A percentile compares a stretch with the other conserved stretches of the same genome.
Conservation (phyloP, 1,140 invertebrate species). For the Cataglyphis hispanica region DNA sequence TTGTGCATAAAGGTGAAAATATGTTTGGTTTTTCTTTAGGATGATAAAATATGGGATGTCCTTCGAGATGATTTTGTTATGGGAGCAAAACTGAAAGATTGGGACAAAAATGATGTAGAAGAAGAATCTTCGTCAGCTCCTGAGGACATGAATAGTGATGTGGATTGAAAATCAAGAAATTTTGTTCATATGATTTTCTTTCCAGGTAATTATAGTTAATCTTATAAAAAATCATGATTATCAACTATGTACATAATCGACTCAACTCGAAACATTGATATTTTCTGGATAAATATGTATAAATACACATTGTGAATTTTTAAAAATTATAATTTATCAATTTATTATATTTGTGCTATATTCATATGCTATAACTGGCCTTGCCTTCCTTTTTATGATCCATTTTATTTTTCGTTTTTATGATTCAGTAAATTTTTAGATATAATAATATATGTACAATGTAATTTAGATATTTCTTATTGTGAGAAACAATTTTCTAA, state of each 20-base stretch:
- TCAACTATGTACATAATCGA: background rate
- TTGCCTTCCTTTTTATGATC: background rate
- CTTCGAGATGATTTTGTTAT: constrained; percentile 95
- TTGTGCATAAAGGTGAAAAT: constrained; percentile 50
- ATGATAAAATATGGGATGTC: constrained; percentile 87
- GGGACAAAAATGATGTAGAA: constrained; percentile 91
- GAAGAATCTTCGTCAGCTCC: constrained; percentile 79
- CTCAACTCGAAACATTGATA: constrained; percentile 10
- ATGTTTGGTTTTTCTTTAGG: constrained; percentile 71
- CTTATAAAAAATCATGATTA: constrained; percentile 28
- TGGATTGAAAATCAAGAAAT: constrained; percentile 42
- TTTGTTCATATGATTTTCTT: constrained; percentile 20
- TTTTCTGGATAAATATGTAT: constrained; percentile 22
- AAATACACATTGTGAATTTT: constrained; percentile 37
- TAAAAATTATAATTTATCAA: constrained; percentile 15
- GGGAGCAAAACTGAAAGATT: constrained; percentile 95
- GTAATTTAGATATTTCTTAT: constrained; percentile 28
- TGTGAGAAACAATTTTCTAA: constrained; percentile 30
- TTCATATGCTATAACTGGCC: constrained; percentile 6
- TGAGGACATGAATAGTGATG: constrained; percentile 79
- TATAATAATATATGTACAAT: constrained; percentile 45
- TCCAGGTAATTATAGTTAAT: background rate
- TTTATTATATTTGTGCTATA: constrained; percentile 46
- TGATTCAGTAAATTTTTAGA: background rate
- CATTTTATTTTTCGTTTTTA: background rate